A percentile compares a stretch with the other conserved stretches of the same genome.
Evolutionary conservation across 2,797 vertebrate genomes (phyloP).

Genomic region (Aphelocoma californica): DNA sequence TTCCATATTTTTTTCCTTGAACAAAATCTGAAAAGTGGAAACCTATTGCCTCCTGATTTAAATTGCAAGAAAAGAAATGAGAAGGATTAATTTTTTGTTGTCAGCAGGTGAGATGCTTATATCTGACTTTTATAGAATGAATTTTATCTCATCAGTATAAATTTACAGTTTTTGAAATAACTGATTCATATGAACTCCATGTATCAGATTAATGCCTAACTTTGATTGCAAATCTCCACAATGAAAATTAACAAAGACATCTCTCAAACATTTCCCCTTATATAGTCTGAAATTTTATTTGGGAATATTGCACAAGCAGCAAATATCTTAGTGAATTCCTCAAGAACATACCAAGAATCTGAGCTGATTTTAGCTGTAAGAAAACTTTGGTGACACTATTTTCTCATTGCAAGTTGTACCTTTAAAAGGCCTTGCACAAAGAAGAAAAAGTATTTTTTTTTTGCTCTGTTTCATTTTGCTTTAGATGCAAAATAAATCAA

Average conservation of each 20-base stretch:
- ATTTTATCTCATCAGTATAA: conserved; percentile 5
- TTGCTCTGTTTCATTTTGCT: not conserved
- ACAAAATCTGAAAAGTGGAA: not conserved
- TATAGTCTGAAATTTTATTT: not conserved
- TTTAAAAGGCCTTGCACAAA: not conserved
- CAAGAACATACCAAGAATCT: not conserved
- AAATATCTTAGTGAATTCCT: not conserved
- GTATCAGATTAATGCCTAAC: not conserved
- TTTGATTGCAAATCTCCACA: not conserved
- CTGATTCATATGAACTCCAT: not conserved
- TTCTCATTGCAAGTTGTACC: not conserved
- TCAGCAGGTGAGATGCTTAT: not conserved
- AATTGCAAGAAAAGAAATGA: not conserved
- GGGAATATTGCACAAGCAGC: not conserved
- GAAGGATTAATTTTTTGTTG: not conserved
- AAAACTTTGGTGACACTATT: not conserved
- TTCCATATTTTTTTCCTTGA: not conserved
- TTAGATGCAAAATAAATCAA: not conserved
- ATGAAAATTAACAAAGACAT: not conserved
- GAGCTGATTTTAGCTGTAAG: not conserved
- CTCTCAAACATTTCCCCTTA: not conserved
- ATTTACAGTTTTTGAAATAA: not conserved
- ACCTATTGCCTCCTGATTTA: not conserved
- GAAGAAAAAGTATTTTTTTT: not conserved
- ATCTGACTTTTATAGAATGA: not conserved